phyloP scores from a whole-genome alignment of 1,140 invertebrate genomes.

The Eubasilissa regina region DNA sequence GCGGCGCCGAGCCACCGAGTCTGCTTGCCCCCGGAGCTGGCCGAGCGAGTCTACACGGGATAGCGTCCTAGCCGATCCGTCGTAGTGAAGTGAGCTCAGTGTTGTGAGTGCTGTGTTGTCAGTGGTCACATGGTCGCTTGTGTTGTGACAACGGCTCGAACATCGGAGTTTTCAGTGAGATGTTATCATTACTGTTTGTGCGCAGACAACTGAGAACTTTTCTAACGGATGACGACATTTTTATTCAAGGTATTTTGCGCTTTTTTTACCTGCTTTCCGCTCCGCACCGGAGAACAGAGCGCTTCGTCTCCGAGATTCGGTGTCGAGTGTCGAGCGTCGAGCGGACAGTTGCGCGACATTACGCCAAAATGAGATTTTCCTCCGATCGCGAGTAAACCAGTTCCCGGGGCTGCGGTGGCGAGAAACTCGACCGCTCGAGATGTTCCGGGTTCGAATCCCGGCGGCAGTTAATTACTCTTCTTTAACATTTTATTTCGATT shows the following conservation, averaged over 20 bases:
- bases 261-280: background rate
- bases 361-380: background rate
- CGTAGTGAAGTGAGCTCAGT: background rate
- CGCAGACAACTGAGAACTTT: conserved; percentile 57
- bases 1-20: conserved; percentile 9
- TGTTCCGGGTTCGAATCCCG: no score
- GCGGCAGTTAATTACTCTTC: no score
- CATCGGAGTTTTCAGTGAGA: conserved; percentile 42
- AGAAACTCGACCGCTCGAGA: no score
- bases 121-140: background rate
- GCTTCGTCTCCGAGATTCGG: background rate
- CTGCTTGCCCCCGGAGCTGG: background rate
- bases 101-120: background rate
- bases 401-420: no score
- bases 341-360: background rate
- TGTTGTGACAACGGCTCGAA: conserved; percentile 17
- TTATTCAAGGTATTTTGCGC: conserved; percentile 47
- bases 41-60: background rate
- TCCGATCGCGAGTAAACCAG: background rate
- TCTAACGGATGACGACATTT: conserved; percentile 57
- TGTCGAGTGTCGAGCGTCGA: background rate
- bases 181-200: conserved; percentile 55
- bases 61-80: background rate
- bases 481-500: no score
- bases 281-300: background rate